These are phyloP conservation scores for Calycopis cecrops DNA, from an alignment of 1,140 invertebrate genomes.

Conservation along the genomic window DNA sequence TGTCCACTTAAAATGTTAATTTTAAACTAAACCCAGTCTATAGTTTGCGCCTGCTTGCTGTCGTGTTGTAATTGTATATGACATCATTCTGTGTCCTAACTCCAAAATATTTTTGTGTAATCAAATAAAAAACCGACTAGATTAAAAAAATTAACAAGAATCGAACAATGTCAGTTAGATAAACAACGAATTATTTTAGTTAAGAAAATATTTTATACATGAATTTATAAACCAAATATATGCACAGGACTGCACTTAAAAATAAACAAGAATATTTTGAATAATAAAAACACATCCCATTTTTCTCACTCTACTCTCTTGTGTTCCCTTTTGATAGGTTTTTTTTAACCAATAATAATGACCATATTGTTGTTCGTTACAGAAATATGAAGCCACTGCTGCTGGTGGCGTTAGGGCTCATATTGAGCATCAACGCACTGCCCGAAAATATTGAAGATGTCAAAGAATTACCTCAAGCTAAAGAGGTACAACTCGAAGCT, in stretches of 20 bases:
- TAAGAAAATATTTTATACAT: no score
- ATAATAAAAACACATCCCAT: no score
- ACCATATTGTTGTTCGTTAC: conserved; percentile 39
- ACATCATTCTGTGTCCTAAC: background rate
- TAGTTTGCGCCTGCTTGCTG: background rate
- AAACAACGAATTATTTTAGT: background rate
- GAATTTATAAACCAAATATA: no score
- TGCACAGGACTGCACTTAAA: no score
- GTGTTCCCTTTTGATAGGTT: no score
- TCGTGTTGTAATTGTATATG: background rate
- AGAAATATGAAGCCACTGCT: conserved; percentile 70
- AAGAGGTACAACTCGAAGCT: conserved; percentile 43
- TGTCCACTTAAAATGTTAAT: background rate
- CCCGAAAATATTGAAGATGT: conserved; percentile 54
- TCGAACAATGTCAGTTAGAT: no score
- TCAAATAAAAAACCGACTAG: no score
- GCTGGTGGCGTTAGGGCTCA: conserved; percentile 56
- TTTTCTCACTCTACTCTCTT: no score
- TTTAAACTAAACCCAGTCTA: background rate
- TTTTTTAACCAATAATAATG: no score
- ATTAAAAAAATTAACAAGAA: no score
- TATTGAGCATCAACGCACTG: conserved; percentile 40
- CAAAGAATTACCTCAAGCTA: conserved; percentile 48
- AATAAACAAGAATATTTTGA: no score
- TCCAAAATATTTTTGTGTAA: conserved; percentile 4